Evolutionary conservation across 1,140 invertebrate species (phyloP), one percentile per base, ranked within the genome.

Genomic region (Subanguina moxae): DNA sequence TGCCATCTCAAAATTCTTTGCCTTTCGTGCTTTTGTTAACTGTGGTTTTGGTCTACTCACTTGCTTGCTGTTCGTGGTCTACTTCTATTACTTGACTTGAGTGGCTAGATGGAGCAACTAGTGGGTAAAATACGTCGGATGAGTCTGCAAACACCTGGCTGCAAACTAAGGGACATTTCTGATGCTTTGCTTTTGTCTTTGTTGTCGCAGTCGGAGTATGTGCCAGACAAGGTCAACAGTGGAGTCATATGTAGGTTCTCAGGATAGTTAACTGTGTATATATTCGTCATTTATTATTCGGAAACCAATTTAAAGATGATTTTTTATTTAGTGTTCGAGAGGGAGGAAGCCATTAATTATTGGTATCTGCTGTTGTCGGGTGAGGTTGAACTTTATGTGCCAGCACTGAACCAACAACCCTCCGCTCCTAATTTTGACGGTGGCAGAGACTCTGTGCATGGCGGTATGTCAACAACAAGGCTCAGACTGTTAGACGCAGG

Each of bases 321-420:
- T n/a, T n/a, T n/a, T n/a, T n/a, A 21, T 57, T 62, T 68, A 80
- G 78, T 80, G 46, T 80, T 80, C 70, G 59, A 77, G 43, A 73
- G 67, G 57, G 73, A 68, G 23, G 78, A 80, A 21, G 46, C 27
- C 3, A 64, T 79, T 9, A 30, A 70, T 25, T 69, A 65, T 43
- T 80, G 78, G 78, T 80, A 80, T 69, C 67, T 80, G 19, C 71
- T 80, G 1, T 56, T 80, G 9, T 72, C 78, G 9, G 78, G 78
- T 25, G 80, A 82, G 70, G 78, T 80, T 3, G 70, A 80, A 57
- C 67, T 82, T 9, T 81, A 71, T 64, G 28, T 79, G 21, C 67
- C 62, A 7, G 17, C 62, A 23, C 23, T 19, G 17, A 56, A 48
- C n/a, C n/a, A n/a, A 62, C 62, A 64, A 7, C 58, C 58, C 8